A percentile compares a stretch with the other conserved stretches of the same genome.
Conservation (phyloP, 2,797 vertebrate genomes). For the Characodon lateralis region DNA sequence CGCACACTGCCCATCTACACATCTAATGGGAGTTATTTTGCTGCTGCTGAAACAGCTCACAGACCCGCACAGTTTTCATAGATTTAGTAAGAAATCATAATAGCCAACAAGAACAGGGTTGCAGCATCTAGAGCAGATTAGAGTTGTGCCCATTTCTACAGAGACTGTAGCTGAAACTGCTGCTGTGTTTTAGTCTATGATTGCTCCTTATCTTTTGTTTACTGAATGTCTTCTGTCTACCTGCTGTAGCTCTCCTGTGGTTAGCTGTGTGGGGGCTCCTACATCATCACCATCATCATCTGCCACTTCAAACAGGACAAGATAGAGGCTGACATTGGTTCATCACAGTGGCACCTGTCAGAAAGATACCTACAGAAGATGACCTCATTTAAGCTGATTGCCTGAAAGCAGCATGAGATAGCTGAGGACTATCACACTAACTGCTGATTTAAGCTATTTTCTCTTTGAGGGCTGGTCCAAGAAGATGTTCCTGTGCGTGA, state of each 20-base stretch:
- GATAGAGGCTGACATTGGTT: slow-evolving; percentile 38
- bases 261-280: slow-evolving; percentile 41
- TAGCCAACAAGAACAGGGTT: slow-evolving; percentile 11
- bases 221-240: slow-evolving; percentile 47
- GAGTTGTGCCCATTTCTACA: slow-evolving; percentile 3
- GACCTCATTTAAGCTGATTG: slow-evolving; percentile 37
- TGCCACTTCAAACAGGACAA: slow-evolving; percentile 58
- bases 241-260: slow-evolving; percentile 57
- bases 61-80: neutral
- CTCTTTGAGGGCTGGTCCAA: slow-evolving; percentile 37
- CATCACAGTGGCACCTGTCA: slow-evolving; percentile 46
- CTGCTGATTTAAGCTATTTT: slow-evolving; percentile 55
- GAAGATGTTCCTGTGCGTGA: slow-evolving; percentile 54
- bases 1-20: slow-evolving; percentile 7
- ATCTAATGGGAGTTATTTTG: slow-evolving; percentile 33
- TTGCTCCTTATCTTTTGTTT: slow-evolving; percentile 37
- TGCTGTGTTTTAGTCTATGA: neutral
- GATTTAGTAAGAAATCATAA: slow-evolving; percentile 32
- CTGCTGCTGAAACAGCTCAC: slow-evolving; percentile 11
- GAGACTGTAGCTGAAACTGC: slow-evolving; percentile 17
- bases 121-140: slow-evolving; percentile 7
- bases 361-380: slow-evolving; percentile 49
- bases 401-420: slow-evolving; percentile 62
- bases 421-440: slow-evolving; percentile 33
- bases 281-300: slow-evolving; percentile 47